Base-by-base conservation (phyloP, 1,140 invertebrate genomes). In the Sycobia sp. region DNA sequence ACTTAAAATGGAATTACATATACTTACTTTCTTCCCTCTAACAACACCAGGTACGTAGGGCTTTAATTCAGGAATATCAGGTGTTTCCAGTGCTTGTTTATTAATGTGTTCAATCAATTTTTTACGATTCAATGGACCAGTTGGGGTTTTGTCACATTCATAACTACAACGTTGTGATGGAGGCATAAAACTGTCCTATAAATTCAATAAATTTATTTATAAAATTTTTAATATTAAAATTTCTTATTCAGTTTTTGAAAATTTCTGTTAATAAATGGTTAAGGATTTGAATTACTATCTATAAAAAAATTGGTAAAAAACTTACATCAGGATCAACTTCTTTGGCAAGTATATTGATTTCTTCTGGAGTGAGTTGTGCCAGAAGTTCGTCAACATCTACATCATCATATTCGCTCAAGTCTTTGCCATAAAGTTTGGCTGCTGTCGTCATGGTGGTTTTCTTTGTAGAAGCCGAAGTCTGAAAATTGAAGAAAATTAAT, bases 321-420 rank as follows among this genome's bases (percentile, higher is more conserved):
- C 94, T 95, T 86, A 98, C 96, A 87, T 99, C 97, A 69, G 97
- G 97, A 86, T 99, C 97, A 64, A 99, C 96, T 88, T 99, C 97
- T 84, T 95, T 96, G 70, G 96, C 96, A 63, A 99, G 85, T 80
- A 98, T 93, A 71, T 96, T 96, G 50, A 99, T 89, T 84, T 99
- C 97, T 79, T 98, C 97, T 14, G 91, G 87, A 58, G 96, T 92
- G 46, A 99, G 86, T 75, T 98, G 94, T 38, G 92, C 86, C 67
- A 99, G 83, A n/a, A 99, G 84, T 70, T 95, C 93, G 78, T 99
- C 97, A 60, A 99, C 92, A 81, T 99, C 96, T 72, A 97, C 89
- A 78, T 97, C 95, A 76, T 97, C 95, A 78, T 96, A 97, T 69
- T 92, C 90, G 69, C 91, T 93, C 68, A 97, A 82, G 81, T 98